A percentile compares a stretch with the other conserved stretches of the same genome.
Evolutionary conservation across 53 echinoderm and acorn worm species (phyloP).

Genomic region (Zoroaster sp.): DNA sequence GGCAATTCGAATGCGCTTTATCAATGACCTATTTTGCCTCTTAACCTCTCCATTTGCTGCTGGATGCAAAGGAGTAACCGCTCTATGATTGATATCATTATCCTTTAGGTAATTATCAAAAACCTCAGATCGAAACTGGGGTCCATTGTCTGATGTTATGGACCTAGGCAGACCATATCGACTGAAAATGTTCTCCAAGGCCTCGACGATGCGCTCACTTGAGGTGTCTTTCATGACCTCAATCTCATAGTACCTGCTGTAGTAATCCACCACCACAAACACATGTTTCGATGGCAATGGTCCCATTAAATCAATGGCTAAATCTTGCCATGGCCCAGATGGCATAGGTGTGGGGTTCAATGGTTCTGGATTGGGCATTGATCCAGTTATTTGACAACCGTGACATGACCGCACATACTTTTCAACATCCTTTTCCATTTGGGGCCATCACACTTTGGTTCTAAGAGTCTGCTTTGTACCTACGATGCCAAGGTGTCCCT

Average conservation of each 20-base stretch:
- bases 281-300: too few species aligned
- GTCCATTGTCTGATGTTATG: constrained; percentile 54
- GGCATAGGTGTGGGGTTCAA: too few species aligned
- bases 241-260: constrained; percentile 45
- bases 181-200: constrained; percentile 56
- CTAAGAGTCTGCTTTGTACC: too few species aligned
- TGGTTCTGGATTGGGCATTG: too few species aligned
- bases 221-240: constrained; percentile 35
- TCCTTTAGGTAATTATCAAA: constrained; percentile 42
- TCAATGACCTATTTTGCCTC: constrained; percentile 54
- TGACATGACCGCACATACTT: too few species aligned
- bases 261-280: constrained; percentile 49
- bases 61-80: constrained; percentile 45
- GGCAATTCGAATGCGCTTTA: constrained; percentile 50
- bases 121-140: constrained; percentile 38
- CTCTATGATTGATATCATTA: constrained; percentile 46
- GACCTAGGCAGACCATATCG: constrained; percentile 41
- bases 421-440: too few species aligned
- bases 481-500: too few species aligned
- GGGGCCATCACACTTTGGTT: too few species aligned
- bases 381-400: too few species aligned
- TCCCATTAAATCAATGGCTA: too few species aligned
- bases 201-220: constrained; percentile 45
- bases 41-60: constrained; percentile 70
- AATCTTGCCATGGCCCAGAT: too few species aligned